A percentile compares a stretch with the other conserved stretches of the same genome.
Evolutionary conservation across 2,797 vertebrate species (phyloP).

Genomic region (Labroides dimidiatus): DNA sequence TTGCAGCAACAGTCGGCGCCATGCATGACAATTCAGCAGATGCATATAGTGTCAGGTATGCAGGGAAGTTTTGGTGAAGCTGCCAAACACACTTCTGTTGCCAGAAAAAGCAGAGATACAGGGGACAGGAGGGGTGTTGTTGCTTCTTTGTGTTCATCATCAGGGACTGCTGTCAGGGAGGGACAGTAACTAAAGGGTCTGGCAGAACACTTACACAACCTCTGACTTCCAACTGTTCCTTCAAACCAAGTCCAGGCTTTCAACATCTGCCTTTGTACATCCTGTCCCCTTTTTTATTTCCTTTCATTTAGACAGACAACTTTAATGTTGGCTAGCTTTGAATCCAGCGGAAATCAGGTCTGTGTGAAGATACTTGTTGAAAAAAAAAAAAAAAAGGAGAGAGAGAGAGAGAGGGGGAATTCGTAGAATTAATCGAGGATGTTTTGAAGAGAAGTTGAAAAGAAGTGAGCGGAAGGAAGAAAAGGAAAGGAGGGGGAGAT

Average conservation of each 20-base stretch:
- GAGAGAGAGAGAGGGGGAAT: slow-evolving; percentile 16
- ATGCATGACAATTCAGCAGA: background rate
- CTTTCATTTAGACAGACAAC: slow-evolving; percentile 38
- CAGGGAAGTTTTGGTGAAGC: slow-evolving; percentile 52
- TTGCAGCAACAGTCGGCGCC: slow-evolving; percentile 31
- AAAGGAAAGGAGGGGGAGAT: background rate
- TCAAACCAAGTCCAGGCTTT: slow-evolving; percentile 42
- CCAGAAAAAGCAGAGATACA: slow-evolving; percentile 34
- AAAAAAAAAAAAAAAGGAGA: slow-evolving; percentile 16
- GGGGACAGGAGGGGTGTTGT: background rate
- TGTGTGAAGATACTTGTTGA: slow-evolving; percentile 18
- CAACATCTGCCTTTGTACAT: slow-evolving; percentile 52
- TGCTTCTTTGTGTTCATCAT: slow-evolving; percentile 23
- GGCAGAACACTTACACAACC: slow-evolving; percentile 28
- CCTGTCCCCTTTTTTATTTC: slow-evolving; percentile 37
- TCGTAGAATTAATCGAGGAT: slow-evolving; percentile 13
- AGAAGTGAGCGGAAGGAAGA: slow-evolving; percentile 8
- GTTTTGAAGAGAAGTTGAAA: background rate
- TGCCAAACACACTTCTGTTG: slow-evolving; percentile 42
- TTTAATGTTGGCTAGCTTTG: slow-evolving; percentile 37
- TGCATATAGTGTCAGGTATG: slow-evolving; percentile 55
- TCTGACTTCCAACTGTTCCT: slow-evolving; percentile 38
- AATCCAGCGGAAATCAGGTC: slow-evolving; percentile 22
- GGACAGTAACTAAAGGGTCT: slow-evolving; percentile 38
- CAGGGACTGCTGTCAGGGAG: slow-evolving; percentile 3